These are phyloP conservation scores for Lontra canadensis DNA, from an alignment of 2,113 vertebrate genomes.

Conservation along the genomic window DNA sequence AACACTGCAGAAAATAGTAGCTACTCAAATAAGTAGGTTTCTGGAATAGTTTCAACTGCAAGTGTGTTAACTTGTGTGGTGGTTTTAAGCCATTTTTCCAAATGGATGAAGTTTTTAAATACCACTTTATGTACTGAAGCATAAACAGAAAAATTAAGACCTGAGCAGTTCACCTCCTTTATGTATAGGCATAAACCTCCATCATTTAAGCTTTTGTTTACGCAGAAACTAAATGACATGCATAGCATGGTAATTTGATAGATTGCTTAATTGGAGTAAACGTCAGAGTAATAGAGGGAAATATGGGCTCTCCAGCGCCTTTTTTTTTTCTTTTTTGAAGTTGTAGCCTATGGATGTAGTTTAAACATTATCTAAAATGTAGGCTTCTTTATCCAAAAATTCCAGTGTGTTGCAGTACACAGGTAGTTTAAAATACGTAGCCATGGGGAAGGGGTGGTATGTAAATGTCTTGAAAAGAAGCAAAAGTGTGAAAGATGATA, in stretches of 20 bases:
- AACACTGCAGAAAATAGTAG: constrained; percentile 83
- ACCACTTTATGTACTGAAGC: constrained; percentile 78
- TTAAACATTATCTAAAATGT: constrained; percentile 65
- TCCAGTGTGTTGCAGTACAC: constrained; percentile 47
- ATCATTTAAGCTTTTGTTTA: constrained; percentile 59
- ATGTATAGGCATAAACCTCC: constrained; percentile 52
- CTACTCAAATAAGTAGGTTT: constrained; percentile 82
- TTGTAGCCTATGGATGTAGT: constrained; percentile 42
- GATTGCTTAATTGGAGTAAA: constrained; percentile 63
- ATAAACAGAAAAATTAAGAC: constrained; percentile 65
- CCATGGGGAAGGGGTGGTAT: constrained; percentile 50
- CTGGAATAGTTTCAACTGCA: constrained; percentile 81
- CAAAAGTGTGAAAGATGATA: constrained; percentile 47
- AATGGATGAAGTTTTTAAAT: constrained; percentile 77
- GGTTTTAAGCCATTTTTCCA: constrained; percentile 76
- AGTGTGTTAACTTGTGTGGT: constrained; percentile 79
- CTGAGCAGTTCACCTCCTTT: constrained; percentile 74
- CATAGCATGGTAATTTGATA: constrained; percentile 64
- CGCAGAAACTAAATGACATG: constrained; percentile 72
- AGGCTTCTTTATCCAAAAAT: constrained; percentile 69
- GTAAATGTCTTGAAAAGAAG: constrained; percentile 63
- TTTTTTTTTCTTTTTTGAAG: constrained; percentile 43
- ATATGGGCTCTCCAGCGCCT: constrained; percentile 33
- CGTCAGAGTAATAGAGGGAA: constrained; percentile 45
- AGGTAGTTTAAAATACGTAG: constrained; percentile 45